These are phyloP conservation scores for Imbricaverruca yamaguchii DNA, from an alignment of 2,888 invertebrate species.

Conservation along the genomic window DNA sequence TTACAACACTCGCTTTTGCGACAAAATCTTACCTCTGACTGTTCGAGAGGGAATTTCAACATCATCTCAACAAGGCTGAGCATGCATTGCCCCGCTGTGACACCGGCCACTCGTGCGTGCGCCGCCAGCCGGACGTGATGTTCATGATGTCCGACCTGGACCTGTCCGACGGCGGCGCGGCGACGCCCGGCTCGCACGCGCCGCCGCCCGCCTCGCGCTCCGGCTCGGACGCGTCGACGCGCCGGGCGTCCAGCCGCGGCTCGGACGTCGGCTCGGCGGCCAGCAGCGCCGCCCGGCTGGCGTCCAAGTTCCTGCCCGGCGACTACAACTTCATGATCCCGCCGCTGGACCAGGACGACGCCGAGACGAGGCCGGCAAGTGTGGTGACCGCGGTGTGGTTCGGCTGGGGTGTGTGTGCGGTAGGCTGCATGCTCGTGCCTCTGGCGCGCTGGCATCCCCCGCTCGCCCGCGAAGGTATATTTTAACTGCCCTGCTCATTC, in stretches of 20 bases:
- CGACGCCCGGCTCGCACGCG: background rate
- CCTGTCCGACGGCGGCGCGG: background rate
- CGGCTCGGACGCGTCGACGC: background rate
- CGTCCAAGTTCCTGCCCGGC: constrained; percentile 6
- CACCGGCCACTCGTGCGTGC: background rate
- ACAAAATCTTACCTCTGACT: too few relatives aligned
- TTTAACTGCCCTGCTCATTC: background rate
- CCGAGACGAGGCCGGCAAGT: background rate
- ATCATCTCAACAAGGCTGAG: too few relatives aligned
- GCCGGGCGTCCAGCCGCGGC: too few relatives aligned
- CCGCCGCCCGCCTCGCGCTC: background rate
- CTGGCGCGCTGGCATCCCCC: background rate
- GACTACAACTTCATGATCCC: constrained; percentile 15
- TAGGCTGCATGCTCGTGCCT: background rate
- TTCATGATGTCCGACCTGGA: constrained; percentile 7
- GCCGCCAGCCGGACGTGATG: background rate
- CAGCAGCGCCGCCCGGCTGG: background rate
- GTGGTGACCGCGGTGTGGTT: background rate
- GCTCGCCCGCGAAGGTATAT: too few relatives aligned
- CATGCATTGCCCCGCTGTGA: background rate
- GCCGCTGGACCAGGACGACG: background rate
- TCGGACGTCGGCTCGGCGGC: too few relatives aligned
- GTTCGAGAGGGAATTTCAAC: too few relatives aligned
- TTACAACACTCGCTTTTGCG: too few relatives aligned
- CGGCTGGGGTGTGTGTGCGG: background rate